Evolutionary conservation across 2,888 invertebrate species (phyloP), one percentile per base, ranked within the genome.

Genomic region (Agonum fuliginosum): DNA sequence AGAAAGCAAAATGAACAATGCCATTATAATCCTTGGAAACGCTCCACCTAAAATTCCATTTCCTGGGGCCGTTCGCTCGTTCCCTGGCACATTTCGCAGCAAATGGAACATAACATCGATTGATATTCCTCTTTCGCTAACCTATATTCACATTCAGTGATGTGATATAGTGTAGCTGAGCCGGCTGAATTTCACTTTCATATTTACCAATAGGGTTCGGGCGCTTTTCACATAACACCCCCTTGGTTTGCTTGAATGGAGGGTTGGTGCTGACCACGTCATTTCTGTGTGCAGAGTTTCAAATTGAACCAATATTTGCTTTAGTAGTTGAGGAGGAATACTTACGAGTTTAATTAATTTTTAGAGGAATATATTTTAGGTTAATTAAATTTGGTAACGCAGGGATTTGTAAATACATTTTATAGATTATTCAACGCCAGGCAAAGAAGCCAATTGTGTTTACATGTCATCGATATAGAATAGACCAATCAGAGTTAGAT

Each of bases 101-200:
- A 48, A 48, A 19, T 19, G 20, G 48, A 19, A 48, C 19, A 20
- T 48, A 37, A 37, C n/a, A 48, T 20, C 48, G 48, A 48, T 48
- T 20, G 48, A 48, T 48, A 48, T 48, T 48, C 10, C 48, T 17
- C 48, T 48, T 48, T 48, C 20, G n/a, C 14, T 48, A 48, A 48
- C 48, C 48, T 20, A 48, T 20, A 48, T 48, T n/a, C 48, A 37
- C 19, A 48, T 48, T n/a, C 48, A 37, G 48, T 6, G 48, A 20
- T 20, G 10, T 48, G 48, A n/a, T 37, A 48, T 48, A 20, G 19
- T 20, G 17, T 10, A 17, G 48, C 20, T 48, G 20, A 46, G 46
- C 46, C 8, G 48, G 48, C 48, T 20, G 19, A 48, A 20, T 48
- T 48, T 48, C 48, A 48, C 48, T 48, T 20, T 48, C 48, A 48